Evolutionary conservation across 2,113 vertebrate genomes (phyloP).

Genomic region (Solenodon paradoxus): DNA sequence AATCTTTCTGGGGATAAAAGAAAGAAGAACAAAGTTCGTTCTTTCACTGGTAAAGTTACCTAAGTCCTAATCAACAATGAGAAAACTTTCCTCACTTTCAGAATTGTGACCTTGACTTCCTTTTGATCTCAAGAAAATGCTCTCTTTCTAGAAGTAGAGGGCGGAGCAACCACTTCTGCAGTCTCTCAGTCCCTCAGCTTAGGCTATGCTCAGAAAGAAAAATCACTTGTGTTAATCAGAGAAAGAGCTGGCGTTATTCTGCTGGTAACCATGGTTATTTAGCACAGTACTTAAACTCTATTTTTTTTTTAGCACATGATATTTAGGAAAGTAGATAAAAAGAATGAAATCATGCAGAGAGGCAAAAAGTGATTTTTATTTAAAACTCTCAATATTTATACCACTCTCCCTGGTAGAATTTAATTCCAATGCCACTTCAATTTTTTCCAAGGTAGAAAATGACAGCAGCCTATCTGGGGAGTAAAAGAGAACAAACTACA

Average conservation of each 20-base stretch:
- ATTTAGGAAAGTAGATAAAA: background rate
- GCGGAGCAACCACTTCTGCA: background rate
- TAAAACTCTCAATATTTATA: background rate
- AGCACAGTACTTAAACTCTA: background rate
- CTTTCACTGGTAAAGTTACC: background rate
- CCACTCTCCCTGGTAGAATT: background rate
- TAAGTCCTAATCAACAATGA: background rate
- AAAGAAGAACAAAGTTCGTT: background rate
- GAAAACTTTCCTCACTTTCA: background rate
- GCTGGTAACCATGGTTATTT: background rate
- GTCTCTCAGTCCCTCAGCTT: background rate
- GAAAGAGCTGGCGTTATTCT: background rate
- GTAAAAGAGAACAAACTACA: background rate
- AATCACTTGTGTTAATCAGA: background rate
- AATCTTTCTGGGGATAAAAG: background rate
- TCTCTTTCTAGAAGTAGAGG: background rate
- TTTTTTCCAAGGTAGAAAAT: conserved; percentile 26
- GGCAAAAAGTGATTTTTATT: background rate
- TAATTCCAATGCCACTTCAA: background rate
- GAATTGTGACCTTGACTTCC: background rate
- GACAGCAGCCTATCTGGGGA: background rate
- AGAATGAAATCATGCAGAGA: background rate
- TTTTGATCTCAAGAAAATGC: background rate
- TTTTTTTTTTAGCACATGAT: background rate
- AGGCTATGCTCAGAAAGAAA: background rate